These are phyloP conservation scores for Papilio glaucus DNA, from an alignment of 1,140 invertebrate species.

Conservation along the genomic window DNA sequence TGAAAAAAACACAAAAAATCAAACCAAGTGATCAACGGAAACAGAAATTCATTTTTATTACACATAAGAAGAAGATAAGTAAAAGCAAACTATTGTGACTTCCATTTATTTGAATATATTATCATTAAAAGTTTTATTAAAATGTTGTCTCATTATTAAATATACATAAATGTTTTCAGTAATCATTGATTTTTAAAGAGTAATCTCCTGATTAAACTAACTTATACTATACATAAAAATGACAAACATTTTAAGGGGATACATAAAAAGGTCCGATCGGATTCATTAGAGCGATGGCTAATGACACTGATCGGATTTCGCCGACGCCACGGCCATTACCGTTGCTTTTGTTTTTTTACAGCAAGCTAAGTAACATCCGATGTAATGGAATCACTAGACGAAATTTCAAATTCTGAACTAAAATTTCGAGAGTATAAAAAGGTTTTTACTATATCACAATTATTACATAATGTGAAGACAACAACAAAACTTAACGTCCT, in stretches of 20 bases:
- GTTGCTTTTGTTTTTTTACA: conserved; percentile 13
- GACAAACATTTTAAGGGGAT: not conserved
- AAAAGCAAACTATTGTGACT: too few relatives aligned
- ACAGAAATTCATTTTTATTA: too few relatives aligned
- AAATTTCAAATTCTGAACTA: not conserved
- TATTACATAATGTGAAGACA: too few relatives aligned
- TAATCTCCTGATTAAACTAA: not conserved
- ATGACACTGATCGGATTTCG: conserved; percentile 18
- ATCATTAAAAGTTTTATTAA: too few relatives aligned
- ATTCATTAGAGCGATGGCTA: conserved; percentile 10
- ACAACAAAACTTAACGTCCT: too few relatives aligned
- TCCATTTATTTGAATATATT: too few relatives aligned
- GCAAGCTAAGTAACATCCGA: not conserved
- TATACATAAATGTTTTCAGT: too few relatives aligned
- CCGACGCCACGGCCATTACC: conserved; percentile 4
- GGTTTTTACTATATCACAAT: not conserved
- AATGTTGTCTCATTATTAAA: too few relatives aligned
- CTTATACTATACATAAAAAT: conserved; percentile 3
- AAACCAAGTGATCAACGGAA: too few relatives aligned
- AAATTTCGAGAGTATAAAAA: not conserved
- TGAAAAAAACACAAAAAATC: too few relatives aligned
- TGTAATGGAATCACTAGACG: not conserved
- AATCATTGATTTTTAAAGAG: too few relatives aligned
- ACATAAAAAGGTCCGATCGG: conserved; percentile 9
- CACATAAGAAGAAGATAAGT: too few relatives aligned